Percentiles rank a stretch among this genome's conserved stretches.
phyloP scores from a whole-genome alignment of 1,140 invertebrate species.

The Muscidifurax raptorellus region DNA sequence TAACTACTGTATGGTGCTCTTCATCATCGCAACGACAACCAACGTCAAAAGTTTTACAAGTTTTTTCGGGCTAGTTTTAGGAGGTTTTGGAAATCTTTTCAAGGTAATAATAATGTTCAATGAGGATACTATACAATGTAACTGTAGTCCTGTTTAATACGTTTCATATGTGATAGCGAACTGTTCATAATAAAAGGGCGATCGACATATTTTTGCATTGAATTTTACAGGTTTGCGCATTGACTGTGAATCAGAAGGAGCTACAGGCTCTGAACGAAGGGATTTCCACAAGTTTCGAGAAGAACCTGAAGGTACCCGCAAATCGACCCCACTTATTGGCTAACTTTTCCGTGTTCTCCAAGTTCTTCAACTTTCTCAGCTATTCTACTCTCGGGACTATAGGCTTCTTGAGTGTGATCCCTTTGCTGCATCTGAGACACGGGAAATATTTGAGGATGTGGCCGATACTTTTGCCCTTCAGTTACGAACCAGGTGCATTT shows the following conservation, averaged over 20 bases:
- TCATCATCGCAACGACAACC: conserved; percentile 5
- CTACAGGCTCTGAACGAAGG: background rate
- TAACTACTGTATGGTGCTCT: conserved; percentile 50
- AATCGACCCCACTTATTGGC: background rate
- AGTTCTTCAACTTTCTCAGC: conserved; percentile 1
- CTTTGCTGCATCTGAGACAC: background rate
- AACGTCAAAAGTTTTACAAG: conserved; percentile 36
- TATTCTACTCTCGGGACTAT: background rate
- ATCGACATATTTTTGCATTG: background rate
- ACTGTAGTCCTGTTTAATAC: background rate
- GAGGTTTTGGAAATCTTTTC: conserved; percentile 49
- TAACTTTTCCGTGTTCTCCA: background rate
- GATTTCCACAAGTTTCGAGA: background rate
- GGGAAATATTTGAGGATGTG: background rate
- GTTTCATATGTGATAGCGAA: background rate
- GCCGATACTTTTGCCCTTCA: background rate
- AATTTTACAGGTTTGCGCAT: background rate
- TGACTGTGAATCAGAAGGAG: background rate
- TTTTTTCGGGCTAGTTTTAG: conserved; percentile 38
- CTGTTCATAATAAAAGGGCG: background rate
- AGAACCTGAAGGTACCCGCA: background rate
- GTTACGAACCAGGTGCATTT: conserved; percentile 5
- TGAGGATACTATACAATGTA: conserved; percentile 43
- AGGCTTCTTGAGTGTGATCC: background rate
- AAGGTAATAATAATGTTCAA: conserved; percentile 50